These are phyloP conservation scores for Anableps anableps DNA, from an alignment of 2,797 vertebrate species.

Conservation along the genomic window DNA sequence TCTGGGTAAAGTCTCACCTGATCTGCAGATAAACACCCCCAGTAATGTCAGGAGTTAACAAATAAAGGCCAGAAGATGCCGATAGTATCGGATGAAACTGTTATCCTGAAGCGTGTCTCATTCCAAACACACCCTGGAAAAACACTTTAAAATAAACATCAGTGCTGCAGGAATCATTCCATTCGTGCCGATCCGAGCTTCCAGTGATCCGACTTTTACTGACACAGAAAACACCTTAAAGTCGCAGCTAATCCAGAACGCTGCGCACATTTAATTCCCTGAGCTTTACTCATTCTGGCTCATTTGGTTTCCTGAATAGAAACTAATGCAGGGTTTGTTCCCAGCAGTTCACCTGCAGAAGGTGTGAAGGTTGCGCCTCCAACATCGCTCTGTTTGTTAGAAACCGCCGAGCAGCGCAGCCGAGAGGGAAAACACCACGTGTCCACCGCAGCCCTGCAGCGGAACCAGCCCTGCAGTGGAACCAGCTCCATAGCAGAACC, in stretches of 20 bases:
- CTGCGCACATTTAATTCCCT: slow-evolving; percentile 8
- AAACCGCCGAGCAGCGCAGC: slow-evolving; percentile 35
- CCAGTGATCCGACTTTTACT: slow-evolving; percentile 3
- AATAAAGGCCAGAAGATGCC: background rate
- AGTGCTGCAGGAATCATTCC: background rate
- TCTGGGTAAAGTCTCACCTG: background rate
- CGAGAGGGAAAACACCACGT: background rate
- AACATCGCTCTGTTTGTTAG: slow-evolving; percentile 56
- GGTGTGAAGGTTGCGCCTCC: slow-evolving; percentile 24
- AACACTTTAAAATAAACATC: slow-evolving; percentile 26
- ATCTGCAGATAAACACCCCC: slow-evolving; percentile 10
- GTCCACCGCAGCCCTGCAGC: background rate
- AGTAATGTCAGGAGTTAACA: background rate
- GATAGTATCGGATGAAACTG: slow-evolving; percentile 27
- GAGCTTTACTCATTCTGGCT: slow-evolving; percentile 32
- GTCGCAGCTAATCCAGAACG: slow-evolving; percentile 9
- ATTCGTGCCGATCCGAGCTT: slow-evolving; percentile 4
- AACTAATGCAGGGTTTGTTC: slow-evolving; percentile 42
- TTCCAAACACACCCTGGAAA: slow-evolving; percentile 20
- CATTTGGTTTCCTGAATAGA: slow-evolving; percentile 46
- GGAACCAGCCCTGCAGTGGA: background rate
- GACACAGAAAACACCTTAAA: background rate
- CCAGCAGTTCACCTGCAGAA: slow-evolving; percentile 24
- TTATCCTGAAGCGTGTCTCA: slow-evolving; percentile 18
- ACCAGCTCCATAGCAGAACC: no score